Conservation (phyloP, 2,797 vertebrate genomes). For the Scleropages formosus region DNA sequence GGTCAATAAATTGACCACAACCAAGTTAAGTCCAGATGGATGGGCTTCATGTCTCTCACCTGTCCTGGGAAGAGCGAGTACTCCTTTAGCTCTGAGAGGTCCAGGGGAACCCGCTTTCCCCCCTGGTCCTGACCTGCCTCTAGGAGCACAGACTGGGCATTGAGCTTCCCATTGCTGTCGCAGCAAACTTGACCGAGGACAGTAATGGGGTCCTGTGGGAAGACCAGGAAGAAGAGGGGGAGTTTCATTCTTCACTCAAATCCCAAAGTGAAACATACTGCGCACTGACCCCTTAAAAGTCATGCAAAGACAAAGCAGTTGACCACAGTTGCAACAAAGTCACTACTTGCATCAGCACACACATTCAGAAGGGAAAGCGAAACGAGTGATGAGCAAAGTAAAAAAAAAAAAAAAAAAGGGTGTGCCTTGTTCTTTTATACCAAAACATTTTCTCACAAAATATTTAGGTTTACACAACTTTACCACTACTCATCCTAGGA, state of each 20-base stretch:
- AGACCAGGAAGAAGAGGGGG: slow-evolving; percentile 1
- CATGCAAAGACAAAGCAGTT: too few species aligned
- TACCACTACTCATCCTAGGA: too few species aligned
- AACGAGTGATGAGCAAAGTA: too few species aligned
- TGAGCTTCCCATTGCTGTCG: slow-evolving; percentile 88
- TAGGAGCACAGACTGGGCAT: slow-evolving; percentile 81
- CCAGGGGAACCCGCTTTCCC: slow-evolving; percentile 73
- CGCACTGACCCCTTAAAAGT: too few species aligned
- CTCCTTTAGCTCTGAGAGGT: slow-evolving; percentile 81
- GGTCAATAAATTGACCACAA: not conserved
- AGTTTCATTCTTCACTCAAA: not conserved
- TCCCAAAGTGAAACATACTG: too few species aligned
- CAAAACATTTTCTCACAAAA: too few species aligned
- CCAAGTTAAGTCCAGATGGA: not conserved
- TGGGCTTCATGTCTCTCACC: slow-evolving; percentile 59
- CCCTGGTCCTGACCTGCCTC: slow-evolving; percentile 83
- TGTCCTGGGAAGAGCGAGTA: slow-evolving; percentile 95
- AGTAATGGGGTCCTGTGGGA: slow-evolving; percentile 70
- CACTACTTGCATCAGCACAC: too few species aligned
- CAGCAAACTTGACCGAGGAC: slow-evolving; percentile 87
- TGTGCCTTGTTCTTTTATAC: too few species aligned
- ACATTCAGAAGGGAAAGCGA: too few species aligned
- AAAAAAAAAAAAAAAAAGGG: too few species aligned
- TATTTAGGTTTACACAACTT: too few species aligned
- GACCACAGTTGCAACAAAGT: too few species aligned